Conservation (phyloP, 2,113 vertebrate genomes). For the Pleuronectes platessa region DNA sequence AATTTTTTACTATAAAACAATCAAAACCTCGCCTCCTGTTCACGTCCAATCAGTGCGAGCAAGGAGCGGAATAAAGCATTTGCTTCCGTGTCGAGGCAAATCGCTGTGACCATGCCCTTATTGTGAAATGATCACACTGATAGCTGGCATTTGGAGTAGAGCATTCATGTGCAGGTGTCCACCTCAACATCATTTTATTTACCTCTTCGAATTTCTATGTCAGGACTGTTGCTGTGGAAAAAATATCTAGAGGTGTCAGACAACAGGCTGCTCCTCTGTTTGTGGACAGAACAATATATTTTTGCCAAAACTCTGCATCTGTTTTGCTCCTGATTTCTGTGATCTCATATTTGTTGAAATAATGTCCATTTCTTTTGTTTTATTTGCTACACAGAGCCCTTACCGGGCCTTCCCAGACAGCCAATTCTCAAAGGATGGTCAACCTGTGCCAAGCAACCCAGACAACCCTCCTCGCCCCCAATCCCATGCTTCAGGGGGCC, state of each 20-base stretch:
- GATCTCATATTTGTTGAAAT: neutral
- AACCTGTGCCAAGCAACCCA: slow-evolving; percentile 87
- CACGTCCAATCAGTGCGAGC: too few species aligned
- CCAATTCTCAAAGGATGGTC: slow-evolving; percentile 87
- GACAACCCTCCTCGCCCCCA: slow-evolving; percentile 88
- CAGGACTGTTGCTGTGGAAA: neutral
- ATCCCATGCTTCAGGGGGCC: slow-evolving; percentile 93
- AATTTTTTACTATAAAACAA: neutral
- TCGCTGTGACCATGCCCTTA: neutral
- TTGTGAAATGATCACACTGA: neutral
- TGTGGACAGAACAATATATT: neutral
- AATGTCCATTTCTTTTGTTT: neutral
- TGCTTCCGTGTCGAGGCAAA: neutral
- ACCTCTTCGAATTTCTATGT: neutral
- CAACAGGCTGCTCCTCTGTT: neutral
- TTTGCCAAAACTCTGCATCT: neutral
- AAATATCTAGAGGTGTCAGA: neutral
- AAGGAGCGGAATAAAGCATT: neutral
- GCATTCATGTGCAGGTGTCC: neutral
- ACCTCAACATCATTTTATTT: neutral
- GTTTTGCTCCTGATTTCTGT: slow-evolving; percentile 1
- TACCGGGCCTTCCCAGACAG: slow-evolving; percentile 68
- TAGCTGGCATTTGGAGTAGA: neutral
- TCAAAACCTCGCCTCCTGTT: neutral
- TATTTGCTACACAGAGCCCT: slow-evolving; percentile 68